Evolutionary conservation across 2,888 invertebrate species (phyloP), one percentile per base, ranked within the genome.

Genomic region (Rambutsinella grinnellia): DNA sequence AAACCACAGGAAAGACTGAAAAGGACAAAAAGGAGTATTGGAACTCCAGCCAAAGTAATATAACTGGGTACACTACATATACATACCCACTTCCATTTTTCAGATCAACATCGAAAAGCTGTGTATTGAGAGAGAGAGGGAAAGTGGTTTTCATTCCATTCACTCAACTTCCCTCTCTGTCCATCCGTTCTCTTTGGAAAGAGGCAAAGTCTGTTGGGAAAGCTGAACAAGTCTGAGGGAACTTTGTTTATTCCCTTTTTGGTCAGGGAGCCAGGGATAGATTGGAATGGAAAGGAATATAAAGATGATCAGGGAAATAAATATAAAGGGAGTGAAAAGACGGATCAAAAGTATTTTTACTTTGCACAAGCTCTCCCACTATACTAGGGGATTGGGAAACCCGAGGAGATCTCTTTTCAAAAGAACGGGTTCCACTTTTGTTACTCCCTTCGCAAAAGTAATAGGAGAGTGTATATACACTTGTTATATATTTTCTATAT

Each of bases 271-370:
- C 13, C 13, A 36, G 36, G 13, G 36, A 13, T 36, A 13, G 36
- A 36, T 36, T 36, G 36, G 36, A 36, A 36, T 36, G 36, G 36
- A 36, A 36, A 36, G 13, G 36, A 36, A 36, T 36, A 36, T n/a
- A n/a, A n/a, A 36, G 36, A 36, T 36, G 6, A 36, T 36, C 36
- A 36, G 36, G 13, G 36, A 8, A 36, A 13, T 5, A 36, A 36
- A 36, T 36, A 36, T 8, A 36, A 13, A 36, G 54, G 21, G 54
- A 47, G 47, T 51, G 63, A 71, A 58, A 71, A 63, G 71, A 63
- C 65, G 71, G 71, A 71, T 71, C 71, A 71, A 57, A 71, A 65
- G 57, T 65, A 53, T 71, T 71, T 57, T 57, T 56, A 27, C 19
- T 28, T 17, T 57, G 47, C 26, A 51, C 71, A 57, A n/a, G n/a